A percentile compares a stretch with the other conserved stretches of the same genome.
Evolutionary conservation across 2,888 invertebrate genomes (phyloP).

Genomic region (Craniophora ligustri): DNA sequence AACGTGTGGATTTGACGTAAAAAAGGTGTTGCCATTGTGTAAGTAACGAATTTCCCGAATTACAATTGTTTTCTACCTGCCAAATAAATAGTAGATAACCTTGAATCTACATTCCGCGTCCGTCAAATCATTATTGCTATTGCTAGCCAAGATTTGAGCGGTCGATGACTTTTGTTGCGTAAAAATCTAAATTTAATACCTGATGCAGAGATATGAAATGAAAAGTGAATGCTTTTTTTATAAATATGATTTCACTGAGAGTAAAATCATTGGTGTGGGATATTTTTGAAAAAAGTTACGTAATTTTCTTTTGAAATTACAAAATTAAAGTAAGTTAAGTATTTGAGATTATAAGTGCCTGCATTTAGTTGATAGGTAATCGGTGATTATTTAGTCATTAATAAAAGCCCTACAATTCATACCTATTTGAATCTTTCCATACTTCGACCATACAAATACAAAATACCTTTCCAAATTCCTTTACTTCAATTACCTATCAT

Average conservation of each 20-base stretch:
- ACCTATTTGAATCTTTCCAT: no score
- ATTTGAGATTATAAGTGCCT: no score
- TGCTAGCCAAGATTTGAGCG: slow-evolving; percentile 53
- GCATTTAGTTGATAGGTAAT: no score
- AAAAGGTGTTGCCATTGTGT: background rate
- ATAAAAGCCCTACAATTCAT: no score
- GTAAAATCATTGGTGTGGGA: background rate
- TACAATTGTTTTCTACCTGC: slow-evolving; percentile 49
- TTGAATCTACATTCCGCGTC: slow-evolving; percentile 45
- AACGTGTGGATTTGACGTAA: no score
- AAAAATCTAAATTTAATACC: slow-evolving; percentile 57
- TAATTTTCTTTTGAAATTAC: background rate
- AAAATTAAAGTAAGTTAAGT: no score
- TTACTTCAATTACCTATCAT: no score
- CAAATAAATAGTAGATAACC: slow-evolving; percentile 49
- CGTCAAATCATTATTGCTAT: slow-evolving; percentile 39
- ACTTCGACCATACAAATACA: no score
- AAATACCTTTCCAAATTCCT: no score
- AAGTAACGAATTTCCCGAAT: background rate
- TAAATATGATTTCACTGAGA: slow-evolving; percentile 2
- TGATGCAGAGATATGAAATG: slow-evolving; percentile 52
- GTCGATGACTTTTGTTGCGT: slow-evolving; percentile 57
- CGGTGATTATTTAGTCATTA: no score
- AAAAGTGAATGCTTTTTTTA: slow-evolving; percentile 35
- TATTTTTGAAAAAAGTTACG: background rate